Base-by-base conservation (phyloP, 2,113 vertebrate species). In the Leiothrix lutea region DNA sequence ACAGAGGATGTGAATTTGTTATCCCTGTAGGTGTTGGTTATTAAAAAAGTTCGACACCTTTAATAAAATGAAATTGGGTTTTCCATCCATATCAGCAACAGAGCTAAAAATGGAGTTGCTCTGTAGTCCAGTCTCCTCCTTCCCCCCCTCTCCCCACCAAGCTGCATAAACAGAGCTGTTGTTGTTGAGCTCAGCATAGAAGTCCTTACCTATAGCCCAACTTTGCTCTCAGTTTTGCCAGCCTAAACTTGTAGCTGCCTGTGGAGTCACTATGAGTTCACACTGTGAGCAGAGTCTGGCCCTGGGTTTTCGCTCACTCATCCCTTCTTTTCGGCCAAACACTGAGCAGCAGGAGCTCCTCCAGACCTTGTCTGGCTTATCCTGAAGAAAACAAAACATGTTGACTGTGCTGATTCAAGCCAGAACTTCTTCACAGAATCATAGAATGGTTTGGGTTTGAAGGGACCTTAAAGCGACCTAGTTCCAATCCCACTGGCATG, bases 21-120 rank as follows among this genome's bases (percentile, higher is more conserved):
- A 66, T 80, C 74, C 87, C 62, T 44, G 16, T 82, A 90, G 89
- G 71, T 87, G 81, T 82, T 64, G 17, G 44, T 91, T 93, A 69
- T 90, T 95, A 62, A 85, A 90, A 83, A 89, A 28, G 35, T 73
- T 87, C 54, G 66, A 86, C 54, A 90, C 29, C 81, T 92, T 89
- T 79, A 91, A 73, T 86, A 69, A 90, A 91, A 89, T 67, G 38
- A 72, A 84, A 81, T 73, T 50, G 22, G 7, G 38, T 73, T 95
- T 95, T 92, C 62, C 42, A 36, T 74, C 26, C 1, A 0, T 69
- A 80, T 47, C 54, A 72, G 48, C 40, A 79, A 25, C 14, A 44
- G 61, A 82, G 35, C 66, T 93, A 62, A 86, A 95, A 91, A 28
- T 36, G 40, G 60, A 56, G 54, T 54, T 79, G 12, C 50, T 70